Base-by-base conservation (phyloP, 2,113 vertebrate species). In the Loxodonta africana region DNA sequence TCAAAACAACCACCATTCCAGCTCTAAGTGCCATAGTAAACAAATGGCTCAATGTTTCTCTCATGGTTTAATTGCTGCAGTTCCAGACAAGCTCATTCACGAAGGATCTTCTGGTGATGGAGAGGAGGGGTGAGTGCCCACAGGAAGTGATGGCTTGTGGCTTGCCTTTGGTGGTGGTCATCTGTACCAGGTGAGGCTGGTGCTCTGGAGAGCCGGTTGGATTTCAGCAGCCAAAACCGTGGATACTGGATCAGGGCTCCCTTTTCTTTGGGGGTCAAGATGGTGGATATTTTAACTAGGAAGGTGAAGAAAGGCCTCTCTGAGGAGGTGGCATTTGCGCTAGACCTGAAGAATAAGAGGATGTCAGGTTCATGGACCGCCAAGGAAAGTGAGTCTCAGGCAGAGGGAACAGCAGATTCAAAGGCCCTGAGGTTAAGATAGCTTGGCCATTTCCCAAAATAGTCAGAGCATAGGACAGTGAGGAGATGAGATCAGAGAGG, bases 11-110 rank as follows among this genome's bases (percentile, higher is more conserved):
- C 90, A 96, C 95, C 90, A 95, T 97, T 96, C 60, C 76, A 28
- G 37, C 94, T 94, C 96, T 88, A 93, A 98, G 97, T 87, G 95
- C 93, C 96, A 84, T 96, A 97, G 97, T 97, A 96, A 98, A 97
- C 96, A 98, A 97, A 96, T 88, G 98, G 95, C 85, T 88, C 88
- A 51, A 86, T 90, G 94, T 90, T 84, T 82, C 81, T 92, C 90
- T 5, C 63, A 80, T 78, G 69, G 87, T 83, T 97, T 97, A 95
- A 97, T 95, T 93, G 96, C 90, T 30, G 90, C 93, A 37, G 71
- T 65, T 92, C 90, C 87, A 96, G 94, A 93, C 76, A 89, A 90
- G 96, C 93, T 90, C 81, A 94, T 95, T 98, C 96, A 97, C 84
- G 93, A 97, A 82, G 93, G 77, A 76, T 83, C 92, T 86, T 94